These are phyloP conservation scores for Oegoconia quadripuncta DNA, from an alignment of 2,888 invertebrate genomes.

Conservation along the genomic window DNA sequence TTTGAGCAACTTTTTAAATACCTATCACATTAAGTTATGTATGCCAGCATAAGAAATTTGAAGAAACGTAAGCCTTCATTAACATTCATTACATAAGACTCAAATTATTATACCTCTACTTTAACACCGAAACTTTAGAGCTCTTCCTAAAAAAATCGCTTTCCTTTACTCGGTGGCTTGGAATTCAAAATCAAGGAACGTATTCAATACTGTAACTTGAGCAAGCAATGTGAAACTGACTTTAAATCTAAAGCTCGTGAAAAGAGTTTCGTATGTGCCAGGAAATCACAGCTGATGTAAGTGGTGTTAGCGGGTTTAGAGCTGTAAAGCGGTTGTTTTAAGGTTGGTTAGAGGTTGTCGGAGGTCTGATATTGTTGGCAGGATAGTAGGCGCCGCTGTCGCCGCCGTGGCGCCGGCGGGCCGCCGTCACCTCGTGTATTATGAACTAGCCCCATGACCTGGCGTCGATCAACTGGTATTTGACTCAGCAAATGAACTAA, in stretches of 20 bases:
- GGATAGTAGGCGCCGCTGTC: slow-evolving; percentile 73
- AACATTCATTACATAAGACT: slow-evolving; percentile 37
- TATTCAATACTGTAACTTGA: slow-evolving; percentile 38
- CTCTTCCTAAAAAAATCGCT: slow-evolving; percentile 71
- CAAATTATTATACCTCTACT: slow-evolving; percentile 47
- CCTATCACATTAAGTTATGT: too few species aligned
- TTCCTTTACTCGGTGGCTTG: slow-evolving; percentile 66
- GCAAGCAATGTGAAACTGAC: slow-evolving; percentile 19
- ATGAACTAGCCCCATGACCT: slow-evolving; percentile 76
- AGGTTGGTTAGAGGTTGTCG: slow-evolving; percentile 27
- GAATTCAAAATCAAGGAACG: slow-evolving; percentile 73
- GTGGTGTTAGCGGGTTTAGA: slow-evolving; percentile 18
- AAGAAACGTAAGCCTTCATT: background rate
- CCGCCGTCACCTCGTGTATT: slow-evolving; percentile 77
- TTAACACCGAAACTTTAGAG: slow-evolving; percentile 43
- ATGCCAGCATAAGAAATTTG: too few species aligned
- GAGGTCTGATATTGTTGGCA: slow-evolving; percentile 43
- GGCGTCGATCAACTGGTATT: slow-evolving; percentile 74
- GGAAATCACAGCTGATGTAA: slow-evolving; percentile 42
- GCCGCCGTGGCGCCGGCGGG: slow-evolving; percentile 74
- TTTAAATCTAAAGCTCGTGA: slow-evolving; percentile 29
- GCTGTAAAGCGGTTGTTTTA: slow-evolving; percentile 13
- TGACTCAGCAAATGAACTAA: slow-evolving; percentile 61
- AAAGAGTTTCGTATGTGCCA: slow-evolving; percentile 28
- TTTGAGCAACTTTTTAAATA: slow-evolving; percentile 7